Evolutionary conservation across 2,113 vertebrate genomes (phyloP).

Genomic region (Bagarius yarrelli): DNA sequence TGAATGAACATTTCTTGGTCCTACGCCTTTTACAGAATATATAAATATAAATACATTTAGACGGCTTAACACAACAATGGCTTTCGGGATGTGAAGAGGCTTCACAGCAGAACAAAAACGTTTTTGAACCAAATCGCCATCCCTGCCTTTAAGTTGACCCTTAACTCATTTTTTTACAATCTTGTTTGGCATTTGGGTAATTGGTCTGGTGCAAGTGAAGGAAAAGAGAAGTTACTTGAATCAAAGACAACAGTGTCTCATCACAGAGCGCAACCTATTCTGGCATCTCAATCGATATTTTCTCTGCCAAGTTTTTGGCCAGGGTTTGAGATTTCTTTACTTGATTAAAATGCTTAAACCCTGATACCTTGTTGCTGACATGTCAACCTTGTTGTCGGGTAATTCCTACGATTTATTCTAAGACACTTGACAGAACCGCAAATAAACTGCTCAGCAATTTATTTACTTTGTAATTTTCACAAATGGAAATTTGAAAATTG

Average conservation of each 20-base stretch:
- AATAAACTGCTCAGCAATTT: neutral
- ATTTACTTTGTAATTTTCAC: neutral
- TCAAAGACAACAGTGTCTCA: neutral
- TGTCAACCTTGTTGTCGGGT: slow-evolving; percentile 2
- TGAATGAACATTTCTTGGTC: too few relatives aligned
- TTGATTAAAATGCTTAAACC: slow-evolving; percentile 4
- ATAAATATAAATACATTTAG: too few relatives aligned
- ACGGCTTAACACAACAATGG: too few relatives aligned
- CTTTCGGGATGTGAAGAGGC: too few relatives aligned
- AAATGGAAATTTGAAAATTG: neutral
- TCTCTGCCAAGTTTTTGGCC: neutral
- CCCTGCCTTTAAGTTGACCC: neutral
- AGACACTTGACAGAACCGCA: neutral
- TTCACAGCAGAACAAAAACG: too few relatives aligned
- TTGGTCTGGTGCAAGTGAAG: neutral
- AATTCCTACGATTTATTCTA: neutral
- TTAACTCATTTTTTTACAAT: neutral
- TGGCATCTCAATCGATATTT: neutral
- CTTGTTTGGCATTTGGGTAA: neutral
- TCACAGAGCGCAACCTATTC: neutral
- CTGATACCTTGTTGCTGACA: neutral
- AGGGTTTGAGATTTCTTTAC: slow-evolving; percentile 1
- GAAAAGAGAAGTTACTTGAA: neutral
- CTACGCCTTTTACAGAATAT: too few relatives aligned
- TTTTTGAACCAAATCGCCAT: too few relatives aligned